Conservation (phyloP, 2,113 vertebrate genomes). For the Channa argus region DNA sequence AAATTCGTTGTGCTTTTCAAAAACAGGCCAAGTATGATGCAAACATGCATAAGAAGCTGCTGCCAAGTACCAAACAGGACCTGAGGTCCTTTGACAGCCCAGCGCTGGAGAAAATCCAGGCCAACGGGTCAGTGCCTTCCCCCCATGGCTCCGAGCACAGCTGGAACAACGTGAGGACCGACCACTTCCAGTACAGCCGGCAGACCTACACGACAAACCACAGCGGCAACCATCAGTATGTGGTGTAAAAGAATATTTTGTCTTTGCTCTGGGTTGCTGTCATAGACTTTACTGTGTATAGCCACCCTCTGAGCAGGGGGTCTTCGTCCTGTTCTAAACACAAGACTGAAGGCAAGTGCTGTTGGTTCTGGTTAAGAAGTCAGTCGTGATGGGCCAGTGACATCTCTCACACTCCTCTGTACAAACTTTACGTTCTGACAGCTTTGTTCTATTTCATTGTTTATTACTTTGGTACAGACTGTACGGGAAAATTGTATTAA, state of each 20-base stretch:
- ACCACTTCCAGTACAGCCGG: constrained; percentile 92
- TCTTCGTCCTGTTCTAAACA: not conserved
- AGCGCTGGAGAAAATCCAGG: constrained; percentile 82
- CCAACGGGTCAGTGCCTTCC: constrained; percentile 87
- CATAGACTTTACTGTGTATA: constrained; percentile 63
- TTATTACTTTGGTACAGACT: constrained; percentile 37
- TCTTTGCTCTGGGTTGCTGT: constrained; percentile 30
- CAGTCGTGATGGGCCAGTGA: constrained; percentile 30
- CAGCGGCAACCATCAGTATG: constrained; percentile 86
- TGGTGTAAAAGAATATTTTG: constrained; percentile 82
- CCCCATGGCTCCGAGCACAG: constrained; percentile 83
- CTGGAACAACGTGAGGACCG: constrained; percentile 86
- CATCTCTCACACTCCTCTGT: constrained; percentile 42
- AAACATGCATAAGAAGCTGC: constrained; percentile 90
- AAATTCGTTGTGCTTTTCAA: not conserved
- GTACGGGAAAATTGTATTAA: not conserved
- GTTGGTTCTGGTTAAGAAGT: constrained; percentile 34
- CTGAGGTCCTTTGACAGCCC: constrained; percentile 82
- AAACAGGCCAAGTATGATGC: constrained; percentile 90
- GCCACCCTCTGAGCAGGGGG: constrained; percentile 17
- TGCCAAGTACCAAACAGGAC: constrained; percentile 87
- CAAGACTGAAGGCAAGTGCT: constrained; percentile 63
- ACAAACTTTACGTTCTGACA: constrained; percentile 37
- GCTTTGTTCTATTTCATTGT: constrained; percentile 32
- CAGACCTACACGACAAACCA: constrained; percentile 85